Base-by-base conservation (phyloP, 2,797 vertebrate genomes). In the Amphiprion clarkii region DNA sequence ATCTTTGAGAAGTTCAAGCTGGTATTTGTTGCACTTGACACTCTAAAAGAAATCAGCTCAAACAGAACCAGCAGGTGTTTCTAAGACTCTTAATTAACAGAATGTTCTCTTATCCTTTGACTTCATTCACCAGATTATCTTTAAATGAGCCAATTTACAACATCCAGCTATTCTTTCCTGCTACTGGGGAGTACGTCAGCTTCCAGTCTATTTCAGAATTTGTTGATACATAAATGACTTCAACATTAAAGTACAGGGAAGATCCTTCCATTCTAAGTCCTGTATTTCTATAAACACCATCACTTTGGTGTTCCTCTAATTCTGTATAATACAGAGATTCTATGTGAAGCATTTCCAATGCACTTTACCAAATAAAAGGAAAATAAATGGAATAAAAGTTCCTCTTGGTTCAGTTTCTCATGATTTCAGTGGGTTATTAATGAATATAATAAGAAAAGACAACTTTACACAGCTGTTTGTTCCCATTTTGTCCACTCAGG, bases 321-420 rank as follows among this genome's bases (percentile, higher is more conserved):
- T 76, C 61, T 78, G 64, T 64, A 63, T 59, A 55, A 49, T 60
- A 74, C n/a, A 74, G 49, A 55, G 33, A 68, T 48, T 66, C n/a
- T 65, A 54, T 54, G 61, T 68, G 19, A 69, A 67, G 65, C 14
- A 39, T 73, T 60, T 67, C 5, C 7, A 21, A 16, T 40, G 25
- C 54, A 60, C 63, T 67, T 67, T 33, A 60, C 31, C 2, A 33
- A 62, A 71, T 62, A 48, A 68, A 39, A 39, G 36, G 10, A 39
- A 39, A 39, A 39, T 39, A 1, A 11, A 39, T 23, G 17, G 12
- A 25, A 8, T 52, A 19, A 54, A 40, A 19, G 2, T 3, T 16
- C 5, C 23, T 40, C 3, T 29, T 44, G 69, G 5, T 65, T 27
- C 56, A 60, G 3, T 25, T 3, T 25, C 12, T 39, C 9, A 39